Evolutionary conservation across 2,113 vertebrate genomes (phyloP), one percentile per base, ranked within the genome.

Genomic region (Daubentonia madagascariensis): DNA sequence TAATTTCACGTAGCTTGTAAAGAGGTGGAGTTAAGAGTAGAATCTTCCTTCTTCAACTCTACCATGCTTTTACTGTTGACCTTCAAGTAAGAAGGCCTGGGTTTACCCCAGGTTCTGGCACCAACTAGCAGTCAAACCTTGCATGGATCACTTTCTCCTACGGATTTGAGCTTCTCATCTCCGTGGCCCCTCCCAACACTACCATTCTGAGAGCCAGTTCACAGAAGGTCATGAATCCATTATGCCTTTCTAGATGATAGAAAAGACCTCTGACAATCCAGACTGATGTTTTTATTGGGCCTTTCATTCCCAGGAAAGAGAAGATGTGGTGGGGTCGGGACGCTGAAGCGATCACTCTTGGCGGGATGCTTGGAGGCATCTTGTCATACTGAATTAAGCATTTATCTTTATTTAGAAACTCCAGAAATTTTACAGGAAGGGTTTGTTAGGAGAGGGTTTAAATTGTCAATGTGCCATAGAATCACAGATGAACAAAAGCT

Each of bases 331-430:
- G 57, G 81, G 85, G 76, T 86, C 3, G 0, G 80, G 91, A 95
- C 61, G 85, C 30, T 17, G 35, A 70, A 52, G 73, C 0, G 5
- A 89, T 72, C 81, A 50, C 75, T 98, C 89, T 96, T 96, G 86
- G 59, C 20, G 79, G 93, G 91, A 95, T 83, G 92, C 75, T 87
- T 72, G 30, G 70, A 92, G 96, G 89, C 70, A 97, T 88, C 81
- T 68, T 97, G 94, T 97, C 97, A 93, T 83, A 48, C 75, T 72
- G 85, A 97, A 98, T 97, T 94, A 97, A 67, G 85, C 35, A 80
- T 91, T 95, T 90, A 68, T 78, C 94, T 98, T 95, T 97, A 93
- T 96, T 97, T 94, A 96, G 96, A 75, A 94, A 97, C 93, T 91
- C 87, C 3, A 11, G 65, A 95, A 90, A 70, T 96, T 95, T 95